A percentile compares a stretch with the other conserved stretches of the same genome.
Evolutionary conservation across 2,888 invertebrate species (phyloP).

Genomic region (Drosophila neotestacea): DNA sequence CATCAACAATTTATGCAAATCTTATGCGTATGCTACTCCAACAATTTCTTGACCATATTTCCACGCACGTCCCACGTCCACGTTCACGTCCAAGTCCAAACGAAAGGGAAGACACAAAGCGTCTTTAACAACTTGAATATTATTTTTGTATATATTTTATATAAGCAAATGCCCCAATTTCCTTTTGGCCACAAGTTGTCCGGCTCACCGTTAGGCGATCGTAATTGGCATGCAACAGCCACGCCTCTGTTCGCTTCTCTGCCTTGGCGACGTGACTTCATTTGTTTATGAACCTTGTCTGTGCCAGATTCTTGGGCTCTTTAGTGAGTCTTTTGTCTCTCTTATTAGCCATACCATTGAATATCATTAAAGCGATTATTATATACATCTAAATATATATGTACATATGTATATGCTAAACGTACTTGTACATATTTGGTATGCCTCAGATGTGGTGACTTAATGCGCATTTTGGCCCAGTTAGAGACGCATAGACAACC

Average conservation of each 20-base stretch:
- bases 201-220: constrained; percentile 62
- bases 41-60: constrained; percentile 78
- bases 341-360: constrained; percentile 51
- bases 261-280: constrained; percentile 62
- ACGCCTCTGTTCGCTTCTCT: constrained; percentile 21
- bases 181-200: constrained; percentile 30
- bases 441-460: constrained; percentile 65
- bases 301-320: constrained; percentile 67
- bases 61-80: constrained; percentile 62
- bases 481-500: constrained; percentile 52
- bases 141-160: constrained; percentile 69
- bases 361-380: constrained; percentile 61
- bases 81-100: constrained; percentile 58
- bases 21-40: constrained; percentile 63
- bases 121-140: constrained; percentile 60
- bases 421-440: constrained; percentile 71
- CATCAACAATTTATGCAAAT: constrained; percentile 76
- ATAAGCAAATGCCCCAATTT: constrained; percentile 78
- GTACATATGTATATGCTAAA: constrained; percentile 11
- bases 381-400: constrained; percentile 15
- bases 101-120: constrained; percentile 81
- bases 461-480: constrained; percentile 77
- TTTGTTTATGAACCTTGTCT: constrained; percentile 45
- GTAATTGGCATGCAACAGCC: constrained; percentile 75
- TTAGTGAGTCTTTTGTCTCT: constrained; percentile 34